phyloP scores from a whole-genome alignment of 2,113 vertebrate species.

The Danionella cerebrum region DNA sequence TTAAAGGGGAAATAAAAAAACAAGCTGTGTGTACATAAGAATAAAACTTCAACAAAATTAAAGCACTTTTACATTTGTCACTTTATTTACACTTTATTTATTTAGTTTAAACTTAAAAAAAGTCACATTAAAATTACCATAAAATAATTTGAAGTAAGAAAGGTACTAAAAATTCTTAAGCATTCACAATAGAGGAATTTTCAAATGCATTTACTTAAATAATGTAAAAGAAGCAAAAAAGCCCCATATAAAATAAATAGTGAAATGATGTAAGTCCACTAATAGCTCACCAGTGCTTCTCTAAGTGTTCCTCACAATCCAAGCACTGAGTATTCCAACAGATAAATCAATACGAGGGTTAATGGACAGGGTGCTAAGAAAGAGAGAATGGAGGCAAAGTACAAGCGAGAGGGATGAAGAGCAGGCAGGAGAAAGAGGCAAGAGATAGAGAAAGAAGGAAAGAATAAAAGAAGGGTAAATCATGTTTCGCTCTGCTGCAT shows the following conservation, averaged over 20 bases:
- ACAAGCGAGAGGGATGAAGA: neutral
- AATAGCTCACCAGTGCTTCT: neutral
- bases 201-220: neutral
- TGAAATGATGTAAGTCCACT: conserved; percentile 5
- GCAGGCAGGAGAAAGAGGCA: neutral
- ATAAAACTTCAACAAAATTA: too few relatives aligned
- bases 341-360: conserved; percentile 12
- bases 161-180: too few relatives aligned
- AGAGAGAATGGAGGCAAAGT: neutral
- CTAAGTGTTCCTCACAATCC: conserved; percentile 9
- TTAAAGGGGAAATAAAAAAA: too few relatives aligned
- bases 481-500: conserved; percentile 17
- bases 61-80: too few relatives aligned
- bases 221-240: neutral
- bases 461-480: neutral
- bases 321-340: conserved; percentile 5
- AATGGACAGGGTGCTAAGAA: neutral
- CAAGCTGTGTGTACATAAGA: too few relatives aligned
- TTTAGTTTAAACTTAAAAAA: too few relatives aligned
- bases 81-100: too few relatives aligned
- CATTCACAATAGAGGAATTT: too few relatives aligned
- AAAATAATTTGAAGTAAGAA: too few relatives aligned
- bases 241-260: neutral
- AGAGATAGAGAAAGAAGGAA: neutral
- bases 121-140: too few relatives aligned